These are phyloP conservation scores for Trichacis sp. DNA, from an alignment of 2,888 invertebrate genomes.

Conservation along the genomic window DNA sequence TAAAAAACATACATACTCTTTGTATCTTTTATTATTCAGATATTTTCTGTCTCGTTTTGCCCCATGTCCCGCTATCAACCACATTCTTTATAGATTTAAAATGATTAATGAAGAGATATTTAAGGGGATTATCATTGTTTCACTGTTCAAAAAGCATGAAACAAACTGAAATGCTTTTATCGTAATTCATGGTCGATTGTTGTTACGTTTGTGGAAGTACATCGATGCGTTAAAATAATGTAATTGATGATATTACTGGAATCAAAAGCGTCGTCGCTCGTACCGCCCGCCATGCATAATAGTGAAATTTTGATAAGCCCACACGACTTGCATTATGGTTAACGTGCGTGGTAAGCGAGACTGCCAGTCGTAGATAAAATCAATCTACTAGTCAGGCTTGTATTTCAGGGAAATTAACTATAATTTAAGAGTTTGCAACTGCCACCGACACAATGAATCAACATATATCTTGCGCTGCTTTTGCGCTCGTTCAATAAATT, in stretches of 20 bases:
- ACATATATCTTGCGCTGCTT: neutral
- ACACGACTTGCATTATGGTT: slow-evolving; percentile 44
- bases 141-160: too few relatives aligned
- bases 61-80: too few relatives aligned
- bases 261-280: slow-evolving; percentile 36
- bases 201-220: slow-evolving; percentile 13
- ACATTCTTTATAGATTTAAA: too few relatives aligned
- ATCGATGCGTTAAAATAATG: slow-evolving; percentile 38
- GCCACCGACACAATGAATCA: slow-evolving; percentile 18
- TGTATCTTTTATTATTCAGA: too few relatives aligned
- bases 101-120: too few relatives aligned
- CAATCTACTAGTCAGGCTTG: slow-evolving; percentile 38
- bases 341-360: slow-evolving; percentile 39
- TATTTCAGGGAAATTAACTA: slow-evolving; percentile 44
- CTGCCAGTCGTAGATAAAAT: slow-evolving; percentile 37
- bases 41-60: too few relatives aligned
- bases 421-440: slow-evolving; percentile 40
- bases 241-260: slow-evolving; percentile 36
- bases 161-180: too few relatives aligned
- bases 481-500: neutral
- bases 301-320: slow-evolving; percentile 44
- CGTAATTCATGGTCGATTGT: neutral
- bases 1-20: too few relatives aligned
- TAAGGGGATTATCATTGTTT: too few relatives aligned
- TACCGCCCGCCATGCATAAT: slow-evolving; percentile 37